Percentiles rank a stretch among this genome's conserved stretches.
Evolutionary conservation across 2,888 invertebrate genomes (phyloP).

Genomic region (Bruchidius siliquastri): DNA sequence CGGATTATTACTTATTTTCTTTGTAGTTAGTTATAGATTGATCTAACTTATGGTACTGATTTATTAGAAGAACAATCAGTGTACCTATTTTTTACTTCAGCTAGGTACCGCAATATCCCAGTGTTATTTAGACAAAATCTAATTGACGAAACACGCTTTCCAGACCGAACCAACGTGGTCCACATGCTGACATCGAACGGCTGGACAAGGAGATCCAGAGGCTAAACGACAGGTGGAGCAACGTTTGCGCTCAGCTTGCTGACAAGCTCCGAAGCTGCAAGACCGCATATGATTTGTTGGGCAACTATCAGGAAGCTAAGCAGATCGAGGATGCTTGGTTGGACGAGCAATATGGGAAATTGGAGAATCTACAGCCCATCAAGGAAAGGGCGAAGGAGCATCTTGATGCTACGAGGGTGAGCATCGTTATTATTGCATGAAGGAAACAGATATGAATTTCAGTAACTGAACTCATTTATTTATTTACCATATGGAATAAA

Average conservation of each 20-base stretch:
- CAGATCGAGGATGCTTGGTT: constrained; percentile 87
- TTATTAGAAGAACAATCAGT: too few relatives aligned
- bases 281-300: constrained; percentile 83
- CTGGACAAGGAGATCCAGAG: constrained; percentile 88
- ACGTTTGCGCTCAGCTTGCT: constrained; percentile 81
- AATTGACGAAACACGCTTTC: not conserved
- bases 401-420: constrained; percentile 76
- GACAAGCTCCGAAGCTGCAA: constrained; percentile 89
- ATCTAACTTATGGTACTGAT: too few relatives aligned
- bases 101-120: too few relatives aligned
- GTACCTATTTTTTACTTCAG: too few relatives aligned
- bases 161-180: constrained; percentile 65
- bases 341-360: constrained; percentile 76
- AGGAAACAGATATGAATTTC: too few relatives aligned
- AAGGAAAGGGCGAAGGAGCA: constrained; percentile 68
- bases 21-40: too few relatives aligned
- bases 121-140: too few relatives aligned
- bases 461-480: too few relatives aligned
- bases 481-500: too few relatives aligned
- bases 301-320: constrained; percentile 83
- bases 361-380: constrained; percentile 69
- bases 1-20: too few relatives aligned
- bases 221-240: constrained; percentile 87
- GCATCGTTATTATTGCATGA: constrained; percentile 16
- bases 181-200: constrained; percentile 85